Evolutionary conservation across 2,888 invertebrate genomes (phyloP), one percentile per base, ranked within the genome.

Genomic region (Poecilobothrus nobilitatus): DNA sequence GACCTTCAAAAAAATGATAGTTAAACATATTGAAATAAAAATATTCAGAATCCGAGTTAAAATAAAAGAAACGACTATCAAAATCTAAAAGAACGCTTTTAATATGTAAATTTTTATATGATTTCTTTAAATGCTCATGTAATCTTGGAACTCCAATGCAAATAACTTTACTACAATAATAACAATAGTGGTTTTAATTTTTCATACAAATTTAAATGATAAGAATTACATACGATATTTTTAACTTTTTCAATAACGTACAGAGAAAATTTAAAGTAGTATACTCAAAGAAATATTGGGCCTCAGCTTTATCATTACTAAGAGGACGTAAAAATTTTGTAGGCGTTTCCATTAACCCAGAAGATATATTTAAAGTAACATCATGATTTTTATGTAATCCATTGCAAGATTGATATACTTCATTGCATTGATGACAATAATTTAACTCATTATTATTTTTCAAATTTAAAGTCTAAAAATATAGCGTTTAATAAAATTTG

Each of bases 11-110:
- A 77, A 95, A 91, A 77, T 92, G 87, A 80, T 94, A 87, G 77
- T 96, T 97, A 78, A 95, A 94, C 86, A 94, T 89, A 80, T 96
- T 97, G 81, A 92, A 96, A 86, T 90, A 90, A 37, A 89, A 86
- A 76, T 88, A 95, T 74, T 88, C 86, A 18, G 84, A 77, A 0
- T 88, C 86, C 0, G 85, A 84, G 73, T 88, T 85, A 76, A 91
- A 91, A 73, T 84, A 83, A 69, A 86, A 84, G 77, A 89, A 87
- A 76, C 95, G 85, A 41, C 86, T 86, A 80, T 96, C 95, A 72
- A 92, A 87, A 79, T 96, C 95, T 62, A 96, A 79, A 1, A 96
- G 83, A 65, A 94, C 83, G 65, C 90, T 90, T 6, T 82, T 79
- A 68, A 87, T 83, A 66, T 81, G 73, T 0, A 73, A 73, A 65